Evolutionary conservation across 2,113 vertebrate species (phyloP), one percentile per base, ranked within the genome.

Genomic region (Pongo abelii): DNA sequence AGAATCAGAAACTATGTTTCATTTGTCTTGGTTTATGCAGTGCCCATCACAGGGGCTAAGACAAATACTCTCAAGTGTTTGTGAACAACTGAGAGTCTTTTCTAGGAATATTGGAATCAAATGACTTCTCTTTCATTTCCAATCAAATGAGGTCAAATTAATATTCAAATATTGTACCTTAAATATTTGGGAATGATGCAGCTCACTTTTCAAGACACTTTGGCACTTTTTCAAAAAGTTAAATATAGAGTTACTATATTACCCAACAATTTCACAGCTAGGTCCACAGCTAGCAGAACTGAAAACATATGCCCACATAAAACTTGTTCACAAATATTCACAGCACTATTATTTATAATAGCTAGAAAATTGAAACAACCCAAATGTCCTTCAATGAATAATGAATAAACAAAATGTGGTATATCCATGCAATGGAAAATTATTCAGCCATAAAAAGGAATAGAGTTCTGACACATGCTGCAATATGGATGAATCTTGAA

Each of bases 391-490:
- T 64, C 25, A 61, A 25, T 83, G 32, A 92, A 61, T 35, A 69
- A 57, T 32, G 35, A 57, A 81, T 89, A 92, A 93, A 79, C 46
- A 95, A 92, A 93, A 90, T 67, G 50, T 67, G 69, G 43, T 64
- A 32, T 38, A 81, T 38, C 46, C 43, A 75, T 23, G 38, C 27
- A 69, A 87, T 30, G 59, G 40, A 92, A 97, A 95, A 94, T 97
- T 95, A 97, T 64, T 84, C 69, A 92, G 79, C 55, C 55, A 55
- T 88, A 84, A 85, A 95, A 91, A 95, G 43, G 8, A 93, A 81
- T 70, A 17, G 35, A 72, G 46, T 38, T 74, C 27, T 94, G 78
- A 69, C 89, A 70, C 40, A 70, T 64, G 35, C 25, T 32, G 89
- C 32, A 35, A 16, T n/a, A 74, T 16, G 13, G 18, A 75, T 52